These are phyloP conservation scores for Corella eumyota DNA, from an alignment of 23 tunicate species.

Conservation along the genomic window DNA sequence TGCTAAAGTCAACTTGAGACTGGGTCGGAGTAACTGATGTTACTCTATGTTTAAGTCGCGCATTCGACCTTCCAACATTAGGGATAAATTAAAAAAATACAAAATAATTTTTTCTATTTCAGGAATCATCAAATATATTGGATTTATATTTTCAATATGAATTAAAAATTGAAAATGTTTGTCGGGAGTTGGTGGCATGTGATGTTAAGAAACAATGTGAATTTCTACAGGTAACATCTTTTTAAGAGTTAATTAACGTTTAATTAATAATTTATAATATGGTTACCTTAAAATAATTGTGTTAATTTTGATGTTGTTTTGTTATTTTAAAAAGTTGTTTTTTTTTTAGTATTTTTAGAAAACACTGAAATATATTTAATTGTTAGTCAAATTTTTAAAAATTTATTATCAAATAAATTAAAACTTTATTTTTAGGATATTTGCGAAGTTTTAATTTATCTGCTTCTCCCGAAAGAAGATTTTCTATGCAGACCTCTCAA, in stretches of 20 bases:
- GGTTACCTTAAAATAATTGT: not conserved
- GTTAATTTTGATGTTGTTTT: not conserved
- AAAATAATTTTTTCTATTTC: not conserved
- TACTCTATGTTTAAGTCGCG: too few relatives aligned
- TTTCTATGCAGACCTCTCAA: slow-evolving; percentile 80
- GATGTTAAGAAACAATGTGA: slow-evolving; percentile 36
- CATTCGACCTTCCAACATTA: too few relatives aligned
- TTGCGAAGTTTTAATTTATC: slow-evolving; percentile 58
- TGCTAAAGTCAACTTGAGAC: too few relatives aligned
- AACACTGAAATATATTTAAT: too few relatives aligned
- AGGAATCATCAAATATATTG: not conserved
- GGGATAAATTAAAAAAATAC: too few relatives aligned
- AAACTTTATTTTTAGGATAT: slow-evolving; percentile 40
- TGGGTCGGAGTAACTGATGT: too few relatives aligned
- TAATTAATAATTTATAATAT: not conserved
- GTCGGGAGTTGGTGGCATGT: slow-evolving; percentile 50
- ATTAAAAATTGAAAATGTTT: slow-evolving; percentile 37
- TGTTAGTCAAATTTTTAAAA: too few relatives aligned
- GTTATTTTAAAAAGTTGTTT: not conserved
- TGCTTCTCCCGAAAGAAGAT: slow-evolving; percentile 59
- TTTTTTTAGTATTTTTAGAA: not conserved
- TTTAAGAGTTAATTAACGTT: not conserved
- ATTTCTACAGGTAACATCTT: slow-evolving; percentile 26
- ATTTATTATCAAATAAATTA: not conserved
- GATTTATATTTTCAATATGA: slow-evolving; percentile 67